A percentile compares a stretch with the other conserved stretches of the same genome.
Conservation (phyloP, 2,797 vertebrate species). For the Xerus rutilus region DNA sequence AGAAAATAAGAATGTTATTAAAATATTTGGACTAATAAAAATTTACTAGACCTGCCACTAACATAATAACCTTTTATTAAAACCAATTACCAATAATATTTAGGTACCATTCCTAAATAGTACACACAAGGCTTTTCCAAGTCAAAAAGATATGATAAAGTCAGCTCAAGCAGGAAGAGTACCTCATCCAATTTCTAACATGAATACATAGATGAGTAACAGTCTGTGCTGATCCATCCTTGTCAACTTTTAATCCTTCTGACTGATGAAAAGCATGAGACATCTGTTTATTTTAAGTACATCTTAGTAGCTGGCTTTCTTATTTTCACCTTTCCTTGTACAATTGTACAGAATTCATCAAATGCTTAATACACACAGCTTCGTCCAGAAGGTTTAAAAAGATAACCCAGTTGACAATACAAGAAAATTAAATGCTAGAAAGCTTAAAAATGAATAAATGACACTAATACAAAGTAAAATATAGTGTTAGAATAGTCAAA, state of each 20-base stretch:
- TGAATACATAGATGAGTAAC: slow-evolving; percentile 43
- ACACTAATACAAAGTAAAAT: neutral
- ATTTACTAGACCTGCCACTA: neutral
- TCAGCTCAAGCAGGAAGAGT: neutral
- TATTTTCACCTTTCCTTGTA: slow-evolving; percentile 66
- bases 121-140: neutral
- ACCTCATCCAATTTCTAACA: slow-evolving; percentile 15
- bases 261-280: slow-evolving; percentile 76
- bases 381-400: neutral
- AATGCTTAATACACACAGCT: slow-evolving; percentile 1
- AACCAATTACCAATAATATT: slow-evolving; percentile 17
- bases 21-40: neutral
- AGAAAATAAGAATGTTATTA: neutral
- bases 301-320: slow-evolving; percentile 41
- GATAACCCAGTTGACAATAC: neutral
- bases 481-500: neutral
- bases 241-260: slow-evolving; percentile 74
- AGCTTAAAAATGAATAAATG: slow-evolving; percentile 29
- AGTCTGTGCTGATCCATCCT: slow-evolving; percentile 59
- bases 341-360: slow-evolving; percentile 48
- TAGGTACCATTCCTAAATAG: neutral
- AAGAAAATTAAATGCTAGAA: slow-evolving; percentile 22
- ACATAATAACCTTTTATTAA: neutral
- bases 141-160: slow-evolving; percentile 7
- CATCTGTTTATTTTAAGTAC: slow-evolving; percentile 81